These are phyloP conservation scores for Lacerta bilineata DNA, from an alignment of 2,797 vertebrate genomes.

Conservation along the genomic window DNA sequence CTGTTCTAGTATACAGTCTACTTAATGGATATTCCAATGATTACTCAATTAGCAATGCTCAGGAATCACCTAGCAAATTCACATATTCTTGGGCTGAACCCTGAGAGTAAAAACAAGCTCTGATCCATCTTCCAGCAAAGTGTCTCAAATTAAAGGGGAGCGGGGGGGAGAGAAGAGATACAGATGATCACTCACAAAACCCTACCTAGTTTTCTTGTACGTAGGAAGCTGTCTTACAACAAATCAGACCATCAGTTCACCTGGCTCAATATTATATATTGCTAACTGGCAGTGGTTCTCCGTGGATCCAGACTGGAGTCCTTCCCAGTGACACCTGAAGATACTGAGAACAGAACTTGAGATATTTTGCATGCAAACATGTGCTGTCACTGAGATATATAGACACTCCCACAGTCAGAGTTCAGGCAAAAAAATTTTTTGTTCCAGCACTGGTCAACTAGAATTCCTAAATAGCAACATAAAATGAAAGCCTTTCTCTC, in stretches of 20 bases:
- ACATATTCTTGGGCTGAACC: background rate
- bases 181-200: background rate
- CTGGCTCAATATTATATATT: background rate
- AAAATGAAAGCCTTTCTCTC: background rate
- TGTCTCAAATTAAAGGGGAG: background rate
- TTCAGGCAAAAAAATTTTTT: background rate
- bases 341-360: too few species aligned
- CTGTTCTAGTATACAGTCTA: too few species aligned
- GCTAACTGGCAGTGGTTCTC: background rate
- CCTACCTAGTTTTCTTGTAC: background rate
- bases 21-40: background rate
- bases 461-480: background rate
- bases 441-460: background rate
- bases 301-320: background rate
- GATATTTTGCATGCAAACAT: too few species aligned
- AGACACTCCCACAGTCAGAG: background rate
- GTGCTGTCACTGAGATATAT: background rate
- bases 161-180: background rate
- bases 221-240: background rate
- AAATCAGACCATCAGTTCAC: background rate
- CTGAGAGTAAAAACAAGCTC: background rate
- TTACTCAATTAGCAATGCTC: background rate
- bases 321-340: too few species aligned
- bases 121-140: too few species aligned
- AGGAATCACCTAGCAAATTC: background rate